Percentiles rank a stretch among this genome's conserved stretches.
These are phyloP conservation scores for Drosophila niveifrons DNA, from an alignment of 2,888 invertebrate genomes.

Conservation along the genomic window DNA sequence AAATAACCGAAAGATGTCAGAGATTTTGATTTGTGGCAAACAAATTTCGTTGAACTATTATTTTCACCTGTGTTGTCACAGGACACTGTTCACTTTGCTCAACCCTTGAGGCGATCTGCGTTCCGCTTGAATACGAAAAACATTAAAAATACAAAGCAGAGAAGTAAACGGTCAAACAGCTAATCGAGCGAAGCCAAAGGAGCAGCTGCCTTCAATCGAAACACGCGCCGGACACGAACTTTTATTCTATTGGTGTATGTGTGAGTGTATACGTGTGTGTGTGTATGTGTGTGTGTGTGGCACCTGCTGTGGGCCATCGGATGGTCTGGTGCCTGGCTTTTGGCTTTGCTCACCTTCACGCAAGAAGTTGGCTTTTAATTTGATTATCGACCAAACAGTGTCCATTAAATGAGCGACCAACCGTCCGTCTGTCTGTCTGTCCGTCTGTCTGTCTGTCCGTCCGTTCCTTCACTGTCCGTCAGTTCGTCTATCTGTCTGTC, in stretches of 20 bases:
- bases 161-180: slow-evolving; percentile 40
- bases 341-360: slow-evolving; percentile 7
- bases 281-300: slow-evolving; percentile 9
- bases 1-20: background rate
- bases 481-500: background rate
- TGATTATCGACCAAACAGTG: slow-evolving; percentile 84
- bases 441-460: background rate
- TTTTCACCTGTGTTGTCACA: slow-evolving; percentile 24
- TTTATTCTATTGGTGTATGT: background rate
- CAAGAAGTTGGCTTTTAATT: slow-evolving; percentile 68
- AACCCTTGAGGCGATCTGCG: slow-evolving; percentile 26
- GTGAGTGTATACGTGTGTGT: slow-evolving; percentile 6
- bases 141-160: background rate
- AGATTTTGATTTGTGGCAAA: slow-evolving; percentile 5
- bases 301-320: slow-evolving; percentile 36
- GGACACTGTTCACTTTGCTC: background rate
- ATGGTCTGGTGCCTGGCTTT: background rate
- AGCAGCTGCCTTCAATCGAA: slow-evolving; percentile 65
- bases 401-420: slow-evolving; percentile 79
- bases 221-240: slow-evolving; percentile 8
- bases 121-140: slow-evolving; percentile 45
- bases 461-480: background rate
- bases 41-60: background rate
- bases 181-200: slow-evolving; percentile 62
- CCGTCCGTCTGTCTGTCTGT: slow-evolving; percentile 45